Evolutionary conservation across 1,140 invertebrate species (phyloP).

Genomic region (Tigriopus japonicus): DNA sequence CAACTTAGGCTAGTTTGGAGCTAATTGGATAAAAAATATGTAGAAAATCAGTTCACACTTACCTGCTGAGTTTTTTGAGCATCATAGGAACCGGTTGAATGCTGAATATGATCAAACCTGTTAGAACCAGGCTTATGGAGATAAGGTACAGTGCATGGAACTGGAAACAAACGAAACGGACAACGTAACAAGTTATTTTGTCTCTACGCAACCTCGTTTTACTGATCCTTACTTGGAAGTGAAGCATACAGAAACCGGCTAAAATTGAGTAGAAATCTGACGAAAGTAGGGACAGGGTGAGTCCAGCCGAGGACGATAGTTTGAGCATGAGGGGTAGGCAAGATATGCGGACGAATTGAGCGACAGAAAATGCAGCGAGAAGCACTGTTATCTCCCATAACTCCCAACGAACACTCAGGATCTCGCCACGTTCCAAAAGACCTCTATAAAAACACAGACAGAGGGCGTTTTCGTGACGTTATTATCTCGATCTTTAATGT

Average conservation of each 20-base stretch:
- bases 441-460: slow-evolving; percentile 25
- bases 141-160: background rate
- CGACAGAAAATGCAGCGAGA: slow-evolving; percentile 36
- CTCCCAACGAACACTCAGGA: slow-evolving; percentile 33
- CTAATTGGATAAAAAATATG: no score
- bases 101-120: background rate
- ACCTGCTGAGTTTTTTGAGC: no score
- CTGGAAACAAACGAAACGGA: background rate
- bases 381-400: slow-evolving; percentile 34
- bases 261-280: slow-evolving; percentile 69
- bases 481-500: background rate
- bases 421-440: slow-evolving; percentile 31
- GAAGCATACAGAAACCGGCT: slow-evolving; percentile 54
- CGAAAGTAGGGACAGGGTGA: slow-evolving; percentile 61
- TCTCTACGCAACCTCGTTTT: background rate
- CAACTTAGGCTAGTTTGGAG: no score
- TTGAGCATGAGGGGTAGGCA: slow-evolving; percentile 51
- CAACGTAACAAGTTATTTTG: background rate
- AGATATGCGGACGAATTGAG: slow-evolving; percentile 55
- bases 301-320: slow-evolving; percentile 53
- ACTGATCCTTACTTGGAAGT: slow-evolving; percentile 46
- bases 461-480: background rate
- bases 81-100: background rate
- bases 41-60: no score
- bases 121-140: background rate